These are phyloP conservation scores for Diprion similis DNA, from an alignment of 1,140 invertebrate species.

Conservation along the genomic window DNA sequence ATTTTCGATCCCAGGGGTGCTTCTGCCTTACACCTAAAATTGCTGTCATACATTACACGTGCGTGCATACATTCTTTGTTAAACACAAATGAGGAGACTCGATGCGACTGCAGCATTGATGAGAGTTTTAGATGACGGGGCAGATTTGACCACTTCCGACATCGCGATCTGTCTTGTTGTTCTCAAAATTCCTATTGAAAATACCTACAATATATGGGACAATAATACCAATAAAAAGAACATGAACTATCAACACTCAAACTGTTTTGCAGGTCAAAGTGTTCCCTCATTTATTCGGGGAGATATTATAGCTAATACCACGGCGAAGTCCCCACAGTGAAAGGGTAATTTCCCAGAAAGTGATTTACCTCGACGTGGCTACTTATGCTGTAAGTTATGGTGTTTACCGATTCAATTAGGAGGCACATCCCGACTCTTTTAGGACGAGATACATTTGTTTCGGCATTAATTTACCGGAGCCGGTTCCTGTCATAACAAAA, in stretches of 20 bases:
- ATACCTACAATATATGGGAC: too few species aligned
- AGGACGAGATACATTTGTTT: constrained; percentile 58
- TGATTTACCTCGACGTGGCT: constrained; percentile 50
- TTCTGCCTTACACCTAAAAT: neutral
- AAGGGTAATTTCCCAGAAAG: constrained; percentile 28
- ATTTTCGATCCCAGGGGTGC: neutral
- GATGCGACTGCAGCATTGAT: too few species aligned
- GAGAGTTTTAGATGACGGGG: too few species aligned
- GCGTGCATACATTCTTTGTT: neutral
- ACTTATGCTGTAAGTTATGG: constrained; percentile 57
- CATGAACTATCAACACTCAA: too few species aligned
- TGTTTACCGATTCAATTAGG: constrained; percentile 64
- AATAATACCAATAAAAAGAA: too few species aligned
- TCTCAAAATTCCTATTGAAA: too few species aligned
- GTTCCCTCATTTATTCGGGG: too few species aligned
- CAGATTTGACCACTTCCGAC: too few species aligned
- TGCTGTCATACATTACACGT: neutral
- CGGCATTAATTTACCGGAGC: constrained; percentile 61
- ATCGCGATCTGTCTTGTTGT: too few species aligned
- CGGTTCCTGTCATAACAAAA: constrained; percentile 60
- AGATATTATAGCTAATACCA: too few species aligned
- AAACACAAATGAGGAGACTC: neutral
- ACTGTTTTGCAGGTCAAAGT: too few species aligned
- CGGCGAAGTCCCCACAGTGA: too few species aligned
- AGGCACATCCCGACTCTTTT: constrained; percentile 39